Base-by-base conservation (phyloP, 1,140 invertebrate species). In the Brachionus asplanchnoidis region DNA sequence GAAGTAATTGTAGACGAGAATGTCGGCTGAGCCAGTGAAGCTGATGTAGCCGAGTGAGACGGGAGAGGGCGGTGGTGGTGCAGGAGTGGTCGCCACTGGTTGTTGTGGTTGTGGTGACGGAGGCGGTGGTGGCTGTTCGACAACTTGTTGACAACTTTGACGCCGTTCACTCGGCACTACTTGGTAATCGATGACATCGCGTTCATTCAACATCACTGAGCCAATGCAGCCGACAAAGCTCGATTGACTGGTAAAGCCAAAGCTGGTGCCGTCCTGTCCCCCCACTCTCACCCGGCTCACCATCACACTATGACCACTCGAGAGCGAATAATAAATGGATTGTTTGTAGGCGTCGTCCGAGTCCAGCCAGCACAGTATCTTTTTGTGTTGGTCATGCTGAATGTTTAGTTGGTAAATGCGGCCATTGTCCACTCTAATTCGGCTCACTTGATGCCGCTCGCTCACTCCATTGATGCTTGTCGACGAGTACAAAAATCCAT, bases 131-230 rank as follows among this genome's bases (percentile, higher is more conserved):
- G 17, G 53, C 6, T 28, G 53, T 0, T 60, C 28, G 17, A 82
- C 65, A n/a, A 82, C 79, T 46, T 82, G 36, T 20, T 82, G 79
- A 42, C 79, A 82, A 26, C 53, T 82, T 82, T 82, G 79, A n/a
- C 79, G 50, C 14, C 79, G 8, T 12, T 82, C 65, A 26, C 40
- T 60, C 1, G 79, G 65, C n/a, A 82, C 79, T 23, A 82, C 53
- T 44, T 82, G 53, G 23, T 82, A 82, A 20, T 82, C 79, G 44
- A 82, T 82, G 2, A 82, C 65, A 46, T 82, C 79, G 2, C 53
- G 20, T 65, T 68, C 53, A n/a, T 82, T 82, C 0, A 82, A 42
- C 12, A 82, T 68, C 20, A 82, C 20, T 6, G 79, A 14, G 12
- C 79, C 79, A 8, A 82, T 20, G 36, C 79, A 82, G 3, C 79